These are phyloP conservation scores for Fragum whitleyi DNA, from an alignment of 2,888 invertebrate species.

Conservation along the genomic window DNA sequence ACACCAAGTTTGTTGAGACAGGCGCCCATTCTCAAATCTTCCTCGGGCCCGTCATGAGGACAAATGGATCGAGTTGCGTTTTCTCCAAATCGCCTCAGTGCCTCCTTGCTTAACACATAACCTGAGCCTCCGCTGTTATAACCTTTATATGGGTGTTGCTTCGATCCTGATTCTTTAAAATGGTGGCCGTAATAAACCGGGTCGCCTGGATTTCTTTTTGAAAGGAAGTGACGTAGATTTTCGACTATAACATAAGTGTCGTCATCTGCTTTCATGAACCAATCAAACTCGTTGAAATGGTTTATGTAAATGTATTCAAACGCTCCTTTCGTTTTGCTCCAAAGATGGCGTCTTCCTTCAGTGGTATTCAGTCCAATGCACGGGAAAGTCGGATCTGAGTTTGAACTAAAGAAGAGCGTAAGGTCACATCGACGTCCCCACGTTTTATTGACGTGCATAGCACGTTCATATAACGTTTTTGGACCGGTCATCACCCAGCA, in stretches of 20 bases:
- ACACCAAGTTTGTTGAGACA: conserved; percentile 81
- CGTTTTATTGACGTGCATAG: conserved; percentile 90
- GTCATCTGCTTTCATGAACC: conserved; percentile 88
- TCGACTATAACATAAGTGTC: conserved; percentile 98
- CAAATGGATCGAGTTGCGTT: conserved; percentile 37
- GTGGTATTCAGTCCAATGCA: conserved; percentile 90
- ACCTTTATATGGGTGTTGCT: conserved; percentile 70
- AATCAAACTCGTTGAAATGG: conserved; percentile 93
- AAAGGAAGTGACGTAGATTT: conserved; percentile 90
- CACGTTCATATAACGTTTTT: conserved; percentile 93
- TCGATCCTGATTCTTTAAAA: conserved; percentile 74
- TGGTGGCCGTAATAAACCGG: conserved; percentile 91
- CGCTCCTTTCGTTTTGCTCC: conserved; percentile 98
- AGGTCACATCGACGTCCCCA: conserved; percentile 75
- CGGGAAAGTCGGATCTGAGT: conserved; percentile 90
- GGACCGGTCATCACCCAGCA: conserved; percentile 99
- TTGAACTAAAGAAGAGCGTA: conserved; percentile 84
- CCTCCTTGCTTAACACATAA: conserved; percentile 95
- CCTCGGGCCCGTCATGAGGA: conserved; percentile 75
- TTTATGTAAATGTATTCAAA: conserved; percentile 94
- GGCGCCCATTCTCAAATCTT: conserved; percentile 81
- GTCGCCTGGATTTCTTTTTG: conserved; percentile 88
- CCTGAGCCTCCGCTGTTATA: conserved; percentile 88
- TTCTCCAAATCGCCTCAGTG: conserved; percentile 89
- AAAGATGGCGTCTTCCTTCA: conserved; percentile 95